phyloP scores from a whole-genome alignment of 1,140 invertebrate species.

The Mylabris phalerata region DNA sequence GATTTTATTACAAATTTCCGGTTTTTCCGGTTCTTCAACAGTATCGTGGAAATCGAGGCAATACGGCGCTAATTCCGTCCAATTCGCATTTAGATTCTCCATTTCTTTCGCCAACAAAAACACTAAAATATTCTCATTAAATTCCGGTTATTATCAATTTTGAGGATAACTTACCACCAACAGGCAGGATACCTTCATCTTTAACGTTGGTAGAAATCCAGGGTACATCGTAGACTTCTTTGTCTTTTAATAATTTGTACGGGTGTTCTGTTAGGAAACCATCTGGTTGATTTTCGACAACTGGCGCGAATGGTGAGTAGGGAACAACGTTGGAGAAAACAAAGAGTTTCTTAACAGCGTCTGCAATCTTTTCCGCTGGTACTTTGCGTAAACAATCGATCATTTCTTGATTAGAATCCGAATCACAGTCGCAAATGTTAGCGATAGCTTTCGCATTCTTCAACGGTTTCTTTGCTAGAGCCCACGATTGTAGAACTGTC shows the following conservation, averaged over 20 bases:
- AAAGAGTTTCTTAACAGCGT: background rate
- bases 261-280: slow-evolving; percentile 51
- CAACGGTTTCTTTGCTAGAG: slow-evolving; percentile 55
- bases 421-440: slow-evolving; percentile 61
- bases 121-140: slow-evolving; percentile 12
- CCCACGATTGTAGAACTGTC: slow-evolving; percentile 63
- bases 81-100: slow-evolving; percentile 48
- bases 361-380: slow-evolving; percentile 4
- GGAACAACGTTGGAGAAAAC: slow-evolving; percentile 30
- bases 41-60: slow-evolving; percentile 58
- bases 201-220: slow-evolving; percentile 37
- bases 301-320: slow-evolving; percentile 32
- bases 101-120: slow-evolving; percentile 26
- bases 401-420: slow-evolving; percentile 49
- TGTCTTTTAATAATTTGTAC: slow-evolving; percentile 43
- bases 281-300: slow-evolving; percentile 32
- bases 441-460: slow-evolving; percentile 63
- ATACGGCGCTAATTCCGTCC: slow-evolving; percentile 50
- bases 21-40: slow-evolving; percentile 43
- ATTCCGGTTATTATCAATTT: background rate
- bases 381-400: slow-evolving; percentile 57
- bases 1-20: slow-evolving; percentile 45
- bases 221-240: slow-evolving; percentile 40
- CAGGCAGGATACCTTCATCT: slow-evolving; percentile 39
- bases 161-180: background rate